Conservation (phyloP, 2,888 invertebrate species). For the Trichogramma dendrolimi region DNA sequence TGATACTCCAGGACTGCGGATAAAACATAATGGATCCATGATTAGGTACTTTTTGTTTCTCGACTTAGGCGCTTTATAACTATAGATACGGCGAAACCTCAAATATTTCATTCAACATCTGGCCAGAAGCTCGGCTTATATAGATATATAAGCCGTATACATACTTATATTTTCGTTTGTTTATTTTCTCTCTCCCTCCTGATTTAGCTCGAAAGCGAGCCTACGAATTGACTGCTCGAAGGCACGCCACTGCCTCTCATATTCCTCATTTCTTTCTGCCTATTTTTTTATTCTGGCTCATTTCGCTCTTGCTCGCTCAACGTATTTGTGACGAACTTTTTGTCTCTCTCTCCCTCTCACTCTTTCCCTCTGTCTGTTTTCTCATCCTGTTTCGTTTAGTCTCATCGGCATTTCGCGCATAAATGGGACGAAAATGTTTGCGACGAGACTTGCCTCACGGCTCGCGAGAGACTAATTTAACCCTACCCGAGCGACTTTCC, state of each 20-base stretch:
- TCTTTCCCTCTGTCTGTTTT: not conserved
- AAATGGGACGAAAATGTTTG: constrained; percentile 6
- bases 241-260: constrained; percentile 15
- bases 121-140: too few species aligned
- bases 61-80: too few species aligned
- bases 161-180: constrained; percentile 2
- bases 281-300: not conserved
- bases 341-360: not conserved
- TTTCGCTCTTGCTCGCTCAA: not conserved
- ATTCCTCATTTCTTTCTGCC: constrained; percentile 2
- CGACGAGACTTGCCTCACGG: not conserved
- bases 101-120: too few species aligned
- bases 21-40: too few species aligned
- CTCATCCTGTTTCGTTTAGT: not conserved
- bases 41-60: too few species aligned
- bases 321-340: too few species aligned
- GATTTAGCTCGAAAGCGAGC: not conserved
- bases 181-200: constrained; percentile 7
- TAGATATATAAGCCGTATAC: not conserved
- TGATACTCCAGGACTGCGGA: too few species aligned
- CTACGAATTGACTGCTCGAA: constrained; percentile 12
- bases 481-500: not conserved
- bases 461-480: not conserved
- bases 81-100: too few species aligned
- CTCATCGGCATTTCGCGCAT: not conserved